A percentile compares a stretch with the other conserved stretches of the same genome.
Evolutionary conservation across 2,888 invertebrate genomes (phyloP).

Genomic region (Chromoteleia sp.): DNA sequence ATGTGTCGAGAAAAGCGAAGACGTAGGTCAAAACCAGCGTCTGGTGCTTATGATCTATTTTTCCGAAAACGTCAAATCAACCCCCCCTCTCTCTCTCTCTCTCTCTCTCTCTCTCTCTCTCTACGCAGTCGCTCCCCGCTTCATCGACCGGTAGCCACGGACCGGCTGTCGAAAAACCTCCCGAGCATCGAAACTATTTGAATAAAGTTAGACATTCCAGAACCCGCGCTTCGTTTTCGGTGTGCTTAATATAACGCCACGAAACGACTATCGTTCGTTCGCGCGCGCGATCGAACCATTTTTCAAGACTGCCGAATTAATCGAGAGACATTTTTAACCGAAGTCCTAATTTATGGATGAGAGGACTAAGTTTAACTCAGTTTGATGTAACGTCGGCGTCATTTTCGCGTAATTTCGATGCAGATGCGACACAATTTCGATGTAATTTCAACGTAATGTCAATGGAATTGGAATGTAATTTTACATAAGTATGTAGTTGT

Average conservation of each 20-base stretch:
- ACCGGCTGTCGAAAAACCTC: constrained; percentile 16
- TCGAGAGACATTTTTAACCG: too few species aligned
- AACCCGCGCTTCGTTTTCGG: constrained; percentile 31
- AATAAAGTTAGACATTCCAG: constrained; percentile 54
- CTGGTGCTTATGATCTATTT: constrained; percentile 40
- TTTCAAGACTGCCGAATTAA: too few species aligned
- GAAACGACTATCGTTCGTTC: neutral
- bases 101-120: too few species aligned
- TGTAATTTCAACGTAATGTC: too few species aligned
- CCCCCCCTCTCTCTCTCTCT: neutral
- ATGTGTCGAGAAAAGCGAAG: constrained; percentile 28
- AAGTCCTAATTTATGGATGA: too few species aligned
- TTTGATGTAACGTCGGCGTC: too few species aligned
- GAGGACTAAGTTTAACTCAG: too few species aligned
- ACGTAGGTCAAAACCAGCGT: constrained; percentile 27
- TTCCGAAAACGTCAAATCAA: constrained; percentile 26
- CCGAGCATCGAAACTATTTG: constrained; percentile 36
- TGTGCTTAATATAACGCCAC: constrained; percentile 54
- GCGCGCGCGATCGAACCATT: constrained; percentile 18
- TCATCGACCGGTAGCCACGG: neutral
- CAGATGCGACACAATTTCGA: too few species aligned
- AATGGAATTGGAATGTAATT: too few species aligned
- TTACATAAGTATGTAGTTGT: too few species aligned
- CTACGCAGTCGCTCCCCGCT: too few species aligned
- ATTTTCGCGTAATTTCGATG: too few species aligned